phyloP scores from a whole-genome alignment of 64 coral and sea anemone genomes.

The Montipora efflorescens region DNA sequence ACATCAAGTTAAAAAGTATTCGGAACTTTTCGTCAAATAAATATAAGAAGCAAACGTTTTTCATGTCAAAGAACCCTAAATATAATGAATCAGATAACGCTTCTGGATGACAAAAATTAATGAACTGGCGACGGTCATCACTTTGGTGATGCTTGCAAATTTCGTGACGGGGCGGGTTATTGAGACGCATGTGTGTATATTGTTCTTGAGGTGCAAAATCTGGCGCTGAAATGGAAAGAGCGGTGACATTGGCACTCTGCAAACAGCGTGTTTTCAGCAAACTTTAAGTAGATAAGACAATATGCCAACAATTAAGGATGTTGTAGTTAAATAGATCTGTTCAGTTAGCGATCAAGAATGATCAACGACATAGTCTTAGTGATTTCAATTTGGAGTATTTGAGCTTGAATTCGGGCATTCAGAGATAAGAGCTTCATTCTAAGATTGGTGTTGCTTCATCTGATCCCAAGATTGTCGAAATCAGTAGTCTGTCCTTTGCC shows the following conservation, averaged over 20 bases:
- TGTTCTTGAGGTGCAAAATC: conserved; percentile 16
- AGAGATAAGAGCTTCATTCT: no score
- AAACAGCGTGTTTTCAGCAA: conserved; percentile 39
- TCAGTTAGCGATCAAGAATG: not conserved
- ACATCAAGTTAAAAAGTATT: not conserved
- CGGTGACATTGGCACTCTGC: not conserved
- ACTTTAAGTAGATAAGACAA: not conserved
- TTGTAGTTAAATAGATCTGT: not conserved
- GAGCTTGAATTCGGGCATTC: no score
- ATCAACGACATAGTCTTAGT: not conserved
- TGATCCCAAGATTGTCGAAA: not conserved
- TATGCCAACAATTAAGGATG: not conserved
- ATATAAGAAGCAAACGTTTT: not conserved
- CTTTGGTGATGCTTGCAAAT: not conserved
- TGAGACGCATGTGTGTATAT: conserved; percentile 37
- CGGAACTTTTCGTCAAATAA: not conserved
- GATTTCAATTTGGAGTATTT: no score
- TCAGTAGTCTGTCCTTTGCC: not conserved
- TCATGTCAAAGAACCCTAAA: no score
- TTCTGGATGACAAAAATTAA: no score
- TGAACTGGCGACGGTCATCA: no score
- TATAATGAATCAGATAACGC: no score
- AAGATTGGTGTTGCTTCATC: not conserved
- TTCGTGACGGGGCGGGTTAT: not conserved
- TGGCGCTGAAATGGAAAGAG: not conserved